Evolutionary conservation across 2,797 vertebrate genomes (phyloP), one percentile per base, ranked within the genome.

Genomic region (Oophaga sylvatica): DNA sequence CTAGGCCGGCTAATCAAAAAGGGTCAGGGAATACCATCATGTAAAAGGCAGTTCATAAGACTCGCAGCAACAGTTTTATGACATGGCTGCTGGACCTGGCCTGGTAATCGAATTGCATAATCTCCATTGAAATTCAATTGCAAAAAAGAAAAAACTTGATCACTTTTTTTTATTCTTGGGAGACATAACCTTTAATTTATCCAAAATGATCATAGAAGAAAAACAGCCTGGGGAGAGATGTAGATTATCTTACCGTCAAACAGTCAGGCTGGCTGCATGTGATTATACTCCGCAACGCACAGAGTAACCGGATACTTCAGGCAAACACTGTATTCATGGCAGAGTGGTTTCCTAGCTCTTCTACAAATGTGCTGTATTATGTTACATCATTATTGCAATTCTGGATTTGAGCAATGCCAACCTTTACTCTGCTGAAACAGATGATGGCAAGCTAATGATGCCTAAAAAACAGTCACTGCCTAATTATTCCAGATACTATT

Each of bases 301-400:
- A 62, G 29, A 8, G 78, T 62, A 63, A 80, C 31, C 22, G 60
- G 60, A 81, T 65, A 45, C 12, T 35, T 13, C 29, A 62, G 57
- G 8, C 7, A 22, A 80, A 41, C 31, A 80, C 10, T 17, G 78
- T 9, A 65, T 16, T 81, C 60, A 65, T 41, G 41, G 60, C 17
- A 80, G 31, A 31, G 41, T 19, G 63, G 71, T 75, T 75, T 48
- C 71, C 20, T 41, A 63, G 19, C 57, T 35, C 17, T 5, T 13
- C 35, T 29, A 22, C 20, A 35, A 31, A 35, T 62, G 57, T 41
- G 3, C 5, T n/a, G n/a, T 20, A 63, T 31, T 3, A 65, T 63
- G 31, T 41, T 45, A 65, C n/a, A 65, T 81, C 20, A 62, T 81
- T n/a, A 63, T 63, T 81, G 62, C 31, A 22, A 81, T 48, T 80